Percentiles rank a stretch among this genome's conserved stretches.
Evolutionary conservation across 2,113 vertebrate genomes (phyloP).

Genomic region (Corvus cornix): DNA sequence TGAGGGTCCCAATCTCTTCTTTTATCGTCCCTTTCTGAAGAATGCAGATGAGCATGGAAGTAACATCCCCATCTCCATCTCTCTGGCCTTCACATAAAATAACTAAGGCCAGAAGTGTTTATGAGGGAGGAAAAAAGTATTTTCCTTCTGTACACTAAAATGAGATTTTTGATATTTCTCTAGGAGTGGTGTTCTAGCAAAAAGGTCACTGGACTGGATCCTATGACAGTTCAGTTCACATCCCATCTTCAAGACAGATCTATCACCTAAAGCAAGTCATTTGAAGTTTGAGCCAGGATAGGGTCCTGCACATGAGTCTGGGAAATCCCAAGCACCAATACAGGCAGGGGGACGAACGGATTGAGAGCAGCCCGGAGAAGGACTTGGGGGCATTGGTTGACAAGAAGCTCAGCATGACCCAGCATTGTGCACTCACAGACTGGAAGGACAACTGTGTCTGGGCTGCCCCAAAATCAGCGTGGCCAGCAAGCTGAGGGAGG

Average conservation of each 20-base stretch:
- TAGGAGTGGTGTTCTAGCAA: not conserved
- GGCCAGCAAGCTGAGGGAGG: not conserved
- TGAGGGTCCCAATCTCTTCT: not conserved
- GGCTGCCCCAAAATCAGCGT: not conserved
- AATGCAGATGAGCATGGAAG: not conserved
- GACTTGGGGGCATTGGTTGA: not conserved
- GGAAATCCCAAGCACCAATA: not conserved
- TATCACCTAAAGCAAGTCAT: not conserved
- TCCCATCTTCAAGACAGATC: not conserved
- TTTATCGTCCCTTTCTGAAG: not conserved
- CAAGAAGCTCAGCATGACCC: not conserved
- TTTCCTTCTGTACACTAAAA: not conserved
- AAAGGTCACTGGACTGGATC: not conserved
- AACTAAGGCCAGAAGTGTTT: not conserved
- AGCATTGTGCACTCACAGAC: not conserved
- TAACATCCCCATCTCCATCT: not conserved
- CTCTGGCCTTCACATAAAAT: not conserved
- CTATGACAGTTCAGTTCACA: not conserved
- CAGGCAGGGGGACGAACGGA: not conserved
- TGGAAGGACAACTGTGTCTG: not conserved
- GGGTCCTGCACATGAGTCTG: not conserved
- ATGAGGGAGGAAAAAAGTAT: not conserved
- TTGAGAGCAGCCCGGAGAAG: not conserved
- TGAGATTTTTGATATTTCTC: not conserved
- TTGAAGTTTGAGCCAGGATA: not conserved